Conservation (phyloP, 1,140 invertebrate species). For the Zaprionus camerounensis region DNA sequence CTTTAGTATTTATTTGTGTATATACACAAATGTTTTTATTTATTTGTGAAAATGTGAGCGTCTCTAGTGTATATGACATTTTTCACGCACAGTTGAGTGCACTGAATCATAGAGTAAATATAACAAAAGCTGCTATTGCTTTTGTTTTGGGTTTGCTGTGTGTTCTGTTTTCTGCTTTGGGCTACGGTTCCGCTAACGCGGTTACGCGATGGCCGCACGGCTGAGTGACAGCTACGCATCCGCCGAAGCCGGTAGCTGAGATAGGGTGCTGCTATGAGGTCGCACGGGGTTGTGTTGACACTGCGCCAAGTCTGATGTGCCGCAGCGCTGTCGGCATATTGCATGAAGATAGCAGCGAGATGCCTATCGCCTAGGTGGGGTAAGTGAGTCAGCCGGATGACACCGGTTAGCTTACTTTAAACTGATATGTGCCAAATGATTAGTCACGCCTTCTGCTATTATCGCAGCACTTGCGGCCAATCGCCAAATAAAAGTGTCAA, state of each 20-base stretch:
- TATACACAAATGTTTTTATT: conserved; percentile 8
- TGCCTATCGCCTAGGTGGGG: neutral
- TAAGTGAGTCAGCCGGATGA: conserved; percentile 30
- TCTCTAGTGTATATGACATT: conserved; percentile 35
- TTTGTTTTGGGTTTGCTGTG: neutral
- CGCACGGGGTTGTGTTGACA: conserved; percentile 20
- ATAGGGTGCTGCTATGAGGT: conserved; percentile 15
- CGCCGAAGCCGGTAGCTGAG: conserved; percentile 35
- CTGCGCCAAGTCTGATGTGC: conserved; percentile 9
- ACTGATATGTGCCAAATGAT: conserved; percentile 46
- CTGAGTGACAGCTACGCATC: conserved; percentile 67
- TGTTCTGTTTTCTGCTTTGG: conserved; percentile 6
- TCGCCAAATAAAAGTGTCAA: conserved; percentile 34
- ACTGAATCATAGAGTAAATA: conserved; percentile 55
- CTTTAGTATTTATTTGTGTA: neutral
- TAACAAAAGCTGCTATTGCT: neutral
- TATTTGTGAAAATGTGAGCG: conserved; percentile 55
- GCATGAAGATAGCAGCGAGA: conserved; percentile 44
- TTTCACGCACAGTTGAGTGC: conserved; percentile 48
- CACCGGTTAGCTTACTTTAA: neutral
- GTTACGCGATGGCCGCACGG: conserved; percentile 42
- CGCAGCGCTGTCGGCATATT: conserved; percentile 51
- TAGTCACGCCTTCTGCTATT: conserved; percentile 54
- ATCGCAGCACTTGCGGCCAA: neutral
- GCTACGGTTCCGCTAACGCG: conserved; percentile 4